Base-by-base conservation (phyloP, 2,888 invertebrate genomes). In the Tineola bisselliella region DNA sequence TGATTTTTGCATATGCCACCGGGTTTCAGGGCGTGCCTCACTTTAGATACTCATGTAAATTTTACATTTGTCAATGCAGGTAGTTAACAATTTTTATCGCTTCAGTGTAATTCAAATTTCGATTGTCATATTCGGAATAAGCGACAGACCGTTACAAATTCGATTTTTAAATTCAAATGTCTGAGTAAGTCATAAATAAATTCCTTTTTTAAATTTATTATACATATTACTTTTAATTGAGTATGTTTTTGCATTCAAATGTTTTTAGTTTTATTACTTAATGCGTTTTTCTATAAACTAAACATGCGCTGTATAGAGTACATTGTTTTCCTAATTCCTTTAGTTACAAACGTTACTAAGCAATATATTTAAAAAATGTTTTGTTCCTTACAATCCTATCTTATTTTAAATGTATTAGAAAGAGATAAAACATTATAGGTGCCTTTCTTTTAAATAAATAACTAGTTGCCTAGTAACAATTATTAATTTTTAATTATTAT, bases 1-100 rank as follows among this genome's bases (percentile, higher is more conserved):
- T 79, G 82, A 81, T 81, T 86, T 87, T 86, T 84, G 79, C 86
- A 87, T 86, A 84, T 83, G 83, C 75, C 77, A 33, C 57, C 44
- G 44, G 30, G 19, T 12, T 44, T 30, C 38, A 58, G 63, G 63
- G 63, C 63, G 63, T 63, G 63, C 62, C 44, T 31, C 4, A n/a
- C 10, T 30, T 48, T 33, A 6, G 10, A 43, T 15, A 54, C 11
- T 12, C 30, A 63, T 61, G 61, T 31, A 57, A 62, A 63, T 62
- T 56, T 12, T 12, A 60, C 59, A 57, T 63, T 30, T 59, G 54
- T 56, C 56, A 59, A 58, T 65, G 62, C 63, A 66, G 66, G 67
- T 67, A 66, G 64, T 62, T 62, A 64, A 65, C 64, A 64, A 64
- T 76, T 80, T 79, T 75, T 64, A 70, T 74, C 79, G 82, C 81